These are phyloP conservation scores for Leucopsar rothschildi DNA, from an alignment of 2,113 vertebrate species.

Conservation along the genomic window DNA sequence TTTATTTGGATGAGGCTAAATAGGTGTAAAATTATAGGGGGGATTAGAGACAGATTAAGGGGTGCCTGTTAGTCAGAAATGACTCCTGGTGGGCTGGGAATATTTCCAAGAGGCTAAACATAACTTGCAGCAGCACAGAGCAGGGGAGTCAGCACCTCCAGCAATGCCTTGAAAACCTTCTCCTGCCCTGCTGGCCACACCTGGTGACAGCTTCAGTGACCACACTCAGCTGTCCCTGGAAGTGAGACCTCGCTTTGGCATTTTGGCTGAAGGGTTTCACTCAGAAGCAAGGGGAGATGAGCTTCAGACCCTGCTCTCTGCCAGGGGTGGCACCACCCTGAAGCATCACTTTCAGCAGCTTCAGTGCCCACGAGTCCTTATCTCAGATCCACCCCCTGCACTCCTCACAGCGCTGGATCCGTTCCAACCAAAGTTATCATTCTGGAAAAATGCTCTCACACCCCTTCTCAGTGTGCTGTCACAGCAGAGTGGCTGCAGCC, in stretches of 20 bases:
- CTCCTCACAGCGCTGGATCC: rapidly evolving
- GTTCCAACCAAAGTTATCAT: background rate
- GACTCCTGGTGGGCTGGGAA: constrained; percentile 16
- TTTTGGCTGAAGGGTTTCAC: background rate
- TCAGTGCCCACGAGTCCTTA: background rate
- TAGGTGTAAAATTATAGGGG: constrained; percentile 40
- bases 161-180: background rate
- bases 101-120: constrained; percentile 28
- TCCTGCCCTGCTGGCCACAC: background rate
- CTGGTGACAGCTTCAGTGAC: background rate
- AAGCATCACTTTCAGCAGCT: background rate
- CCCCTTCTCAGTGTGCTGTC: background rate
- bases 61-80: constrained; percentile 14
- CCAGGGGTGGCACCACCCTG: background rate
- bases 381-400: rapidly evolving
- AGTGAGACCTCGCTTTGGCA: background rate
- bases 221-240: background rate
- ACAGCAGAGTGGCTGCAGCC: background rate
- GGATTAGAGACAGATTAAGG: constrained; percentile 51
- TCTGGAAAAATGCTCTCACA: background rate
- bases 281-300: background rate
- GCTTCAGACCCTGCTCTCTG: background rate
- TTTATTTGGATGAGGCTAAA: constrained; percentile 10
- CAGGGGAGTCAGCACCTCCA: background rate
- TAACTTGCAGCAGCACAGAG: background rate